Evolutionary conservation across 1,140 invertebrate species (phyloP).

Genomic region (Platyscapa corneri): DNA sequence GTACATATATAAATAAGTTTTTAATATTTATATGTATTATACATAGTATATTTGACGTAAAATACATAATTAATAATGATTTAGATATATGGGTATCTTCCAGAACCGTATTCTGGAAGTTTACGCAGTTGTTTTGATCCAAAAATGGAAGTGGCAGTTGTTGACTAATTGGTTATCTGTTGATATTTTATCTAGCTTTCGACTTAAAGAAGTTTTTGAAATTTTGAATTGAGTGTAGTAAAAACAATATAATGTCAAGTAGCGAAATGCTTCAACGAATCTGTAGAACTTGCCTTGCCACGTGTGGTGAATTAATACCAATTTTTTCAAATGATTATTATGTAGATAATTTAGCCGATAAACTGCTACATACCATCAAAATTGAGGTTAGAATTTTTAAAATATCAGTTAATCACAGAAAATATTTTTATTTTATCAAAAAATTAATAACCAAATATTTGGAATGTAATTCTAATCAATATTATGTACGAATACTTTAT

Average conservation of each 20-base stretch:
- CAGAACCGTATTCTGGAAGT: not conserved
- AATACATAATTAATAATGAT: not conserved
- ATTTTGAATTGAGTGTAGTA: not conserved
- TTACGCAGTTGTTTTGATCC: slow-evolving; percentile 14
- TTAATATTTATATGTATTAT: no score
- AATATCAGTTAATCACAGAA: slow-evolving; percentile 10
- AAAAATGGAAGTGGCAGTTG: not conserved
- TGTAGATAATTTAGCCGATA: slow-evolving; percentile 48
- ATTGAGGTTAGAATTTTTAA: slow-evolving; percentile 49
- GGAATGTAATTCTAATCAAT: not conserved
- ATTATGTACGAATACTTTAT: not conserved
- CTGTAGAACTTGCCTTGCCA: slow-evolving; percentile 50
- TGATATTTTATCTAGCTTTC: not conserved
- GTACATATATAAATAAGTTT: no score
- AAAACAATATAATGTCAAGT: not conserved
- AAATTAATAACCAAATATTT: not conserved
- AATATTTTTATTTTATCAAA: not conserved
- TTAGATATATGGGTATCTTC: no score
- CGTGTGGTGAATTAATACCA: slow-evolving; percentile 45
- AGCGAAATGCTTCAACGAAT: slow-evolving; percentile 35
- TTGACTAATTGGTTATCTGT: not conserved
- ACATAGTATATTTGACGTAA: not conserved
- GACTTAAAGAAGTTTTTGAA: not conserved
- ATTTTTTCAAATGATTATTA: slow-evolving; percentile 51
- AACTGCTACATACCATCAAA: slow-evolving; percentile 42